phyloP scores from a whole-genome alignment of 2,888 invertebrate genomes.

The Stramonita haemastoma region DNA sequence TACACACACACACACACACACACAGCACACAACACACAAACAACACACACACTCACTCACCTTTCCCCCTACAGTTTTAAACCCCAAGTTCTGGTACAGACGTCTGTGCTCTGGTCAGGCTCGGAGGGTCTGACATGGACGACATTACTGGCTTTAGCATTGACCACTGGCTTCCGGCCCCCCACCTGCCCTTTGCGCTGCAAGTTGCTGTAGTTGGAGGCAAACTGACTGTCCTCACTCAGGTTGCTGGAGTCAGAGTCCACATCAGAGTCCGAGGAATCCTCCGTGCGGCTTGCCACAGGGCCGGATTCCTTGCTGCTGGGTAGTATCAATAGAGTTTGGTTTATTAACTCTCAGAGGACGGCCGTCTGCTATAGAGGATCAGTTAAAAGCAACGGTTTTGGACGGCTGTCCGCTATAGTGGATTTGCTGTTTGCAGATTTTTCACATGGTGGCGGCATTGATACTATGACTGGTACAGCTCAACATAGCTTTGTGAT shows the following conservation, averaged over 20 bases:
- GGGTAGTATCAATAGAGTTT: constrained; percentile 12
- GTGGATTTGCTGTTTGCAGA: too few relatives aligned
- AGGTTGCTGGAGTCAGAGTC: constrained; percentile 50
- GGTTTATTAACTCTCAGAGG: too few relatives aligned
- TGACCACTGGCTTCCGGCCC: background rate
- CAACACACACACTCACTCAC: background rate
- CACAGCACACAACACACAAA: background rate
- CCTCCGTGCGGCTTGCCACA: constrained; percentile 7
- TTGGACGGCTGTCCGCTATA: too few relatives aligned
- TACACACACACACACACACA: background rate
- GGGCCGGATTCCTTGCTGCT: constrained; percentile 49
- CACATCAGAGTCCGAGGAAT: constrained; percentile 40
- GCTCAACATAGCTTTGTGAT: too few relatives aligned
- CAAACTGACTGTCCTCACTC: constrained; percentile 62
- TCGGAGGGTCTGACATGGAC: constrained; percentile 2
- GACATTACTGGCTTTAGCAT: background rate
- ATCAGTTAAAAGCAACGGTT: too few relatives aligned
- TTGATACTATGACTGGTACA: too few relatives aligned
- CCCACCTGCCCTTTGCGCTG: background rate
- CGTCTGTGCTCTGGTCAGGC: constrained; percentile 27
- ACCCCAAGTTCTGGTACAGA: constrained; percentile 32
- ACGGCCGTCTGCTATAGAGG: too few relatives aligned
- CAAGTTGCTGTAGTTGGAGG: constrained; percentile 33
- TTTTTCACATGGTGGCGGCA: too few relatives aligned
- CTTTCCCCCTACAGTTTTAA: constrained; percentile 43